Evolutionary conservation across 1,140 invertebrate genomes (phyloP).

Genomic region (Drosophila triauraria): DNA sequence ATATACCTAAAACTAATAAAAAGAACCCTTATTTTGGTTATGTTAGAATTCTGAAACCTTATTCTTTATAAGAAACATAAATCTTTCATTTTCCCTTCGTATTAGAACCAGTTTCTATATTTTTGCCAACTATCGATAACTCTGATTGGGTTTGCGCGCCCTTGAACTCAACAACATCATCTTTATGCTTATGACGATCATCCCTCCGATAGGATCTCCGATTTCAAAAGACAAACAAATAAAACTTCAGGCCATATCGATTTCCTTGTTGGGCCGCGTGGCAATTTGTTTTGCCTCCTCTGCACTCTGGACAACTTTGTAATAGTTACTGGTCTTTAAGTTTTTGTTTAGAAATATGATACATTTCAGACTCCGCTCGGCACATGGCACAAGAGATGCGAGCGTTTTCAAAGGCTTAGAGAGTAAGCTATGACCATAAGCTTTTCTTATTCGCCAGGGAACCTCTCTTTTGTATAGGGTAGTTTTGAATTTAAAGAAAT

Average conservation of each 20-base stretch:
- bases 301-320: conserved; percentile 6
- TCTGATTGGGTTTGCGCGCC: conserved; percentile 26
- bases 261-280: conserved; percentile 5
- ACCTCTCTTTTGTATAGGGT: background rate
- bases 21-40: background rate
- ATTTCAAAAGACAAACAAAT: conserved; percentile 33
- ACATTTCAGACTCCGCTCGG: background rate
- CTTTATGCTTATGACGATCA: conserved; percentile 1
- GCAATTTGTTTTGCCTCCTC: conserved; percentile 4
- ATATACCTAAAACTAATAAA: too few relatives aligned
- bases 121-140: conserved; percentile 3
- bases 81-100: background rate
- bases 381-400: background rate
- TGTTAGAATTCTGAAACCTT: background rate
- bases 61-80: background rate
- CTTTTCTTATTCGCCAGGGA: background rate
- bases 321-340: background rate
- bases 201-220: conserved; percentile 5
- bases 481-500: background rate
- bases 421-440: background rate
- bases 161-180: conserved; percentile 11
- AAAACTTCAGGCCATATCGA: conserved; percentile 1
- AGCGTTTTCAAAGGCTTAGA: background rate
- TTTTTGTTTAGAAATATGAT: conserved; percentile 29
- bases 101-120: background rate